These are phyloP conservation scores for Ranitomeya variabilis DNA, from an alignment of 2,113 vertebrate species.

Conservation along the genomic window DNA sequence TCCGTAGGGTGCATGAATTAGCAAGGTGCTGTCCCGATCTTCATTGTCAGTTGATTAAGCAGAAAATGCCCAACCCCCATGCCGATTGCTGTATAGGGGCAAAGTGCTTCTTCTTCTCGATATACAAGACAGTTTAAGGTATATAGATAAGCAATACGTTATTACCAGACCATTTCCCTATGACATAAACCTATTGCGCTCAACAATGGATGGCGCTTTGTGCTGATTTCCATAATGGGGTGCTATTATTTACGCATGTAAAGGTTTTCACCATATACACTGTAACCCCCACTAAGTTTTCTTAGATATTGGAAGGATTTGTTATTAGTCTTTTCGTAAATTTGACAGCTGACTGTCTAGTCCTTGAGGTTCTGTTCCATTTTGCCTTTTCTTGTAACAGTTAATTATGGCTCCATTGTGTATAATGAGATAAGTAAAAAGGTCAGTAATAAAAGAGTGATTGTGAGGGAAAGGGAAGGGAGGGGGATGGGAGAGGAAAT, in stretches of 20 bases:
- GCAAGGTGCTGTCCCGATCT: neutral
- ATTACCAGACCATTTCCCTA: neutral
- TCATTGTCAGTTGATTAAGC: neutral
- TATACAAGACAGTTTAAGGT: neutral
- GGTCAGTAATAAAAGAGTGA: slow-evolving; percentile 48
- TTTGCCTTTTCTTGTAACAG: slow-evolving; percentile 17
- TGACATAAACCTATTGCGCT: neutral
- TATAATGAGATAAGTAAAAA: slow-evolving; percentile 44
- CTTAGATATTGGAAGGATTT: neutral
- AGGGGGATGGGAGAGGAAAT: neutral
- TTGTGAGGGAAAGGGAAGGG: slow-evolving; percentile 19
- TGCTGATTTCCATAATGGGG: neutral
- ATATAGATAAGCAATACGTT: neutral
- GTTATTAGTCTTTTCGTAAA: slow-evolving; percentile 16
- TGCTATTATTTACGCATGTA: neutral
- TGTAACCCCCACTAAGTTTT: neutral
- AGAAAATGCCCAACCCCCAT: neutral
- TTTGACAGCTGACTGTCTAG: slow-evolving; percentile 16
- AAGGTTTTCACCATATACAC: neutral
- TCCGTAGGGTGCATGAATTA: slow-evolving; percentile 22
- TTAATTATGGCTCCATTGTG: slow-evolving; percentile 48
- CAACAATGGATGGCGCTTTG: neutral
- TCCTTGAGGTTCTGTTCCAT: slow-evolving; percentile 27
- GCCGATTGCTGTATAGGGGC: neutral
- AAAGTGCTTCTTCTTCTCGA: neutral